These are phyloP conservation scores for Amphipoea oculea DNA, from an alignment of 2,888 invertebrate genomes.

Conservation along the genomic window DNA sequence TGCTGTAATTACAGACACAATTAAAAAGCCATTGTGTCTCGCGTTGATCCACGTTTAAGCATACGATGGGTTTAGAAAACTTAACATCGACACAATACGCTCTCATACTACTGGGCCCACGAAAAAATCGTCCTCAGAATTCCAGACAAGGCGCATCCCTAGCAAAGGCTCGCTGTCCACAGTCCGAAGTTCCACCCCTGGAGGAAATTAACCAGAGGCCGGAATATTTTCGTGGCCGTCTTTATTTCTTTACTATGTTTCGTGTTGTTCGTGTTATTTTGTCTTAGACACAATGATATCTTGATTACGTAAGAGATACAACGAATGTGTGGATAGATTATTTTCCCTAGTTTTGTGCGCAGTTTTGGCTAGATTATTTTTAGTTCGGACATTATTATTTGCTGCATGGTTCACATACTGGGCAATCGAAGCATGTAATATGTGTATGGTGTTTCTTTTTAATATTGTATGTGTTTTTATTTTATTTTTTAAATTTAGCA, in stretches of 20 bases:
- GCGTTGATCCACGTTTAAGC: too few relatives aligned
- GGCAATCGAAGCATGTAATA: too few relatives aligned
- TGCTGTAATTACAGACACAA: too few relatives aligned
- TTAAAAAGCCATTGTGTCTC: too few relatives aligned
- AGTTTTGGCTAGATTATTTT: slow-evolving; percentile 19
- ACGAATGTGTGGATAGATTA: slow-evolving; percentile 25
- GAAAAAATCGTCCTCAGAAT: not conserved
- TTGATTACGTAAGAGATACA: slow-evolving; percentile 58
- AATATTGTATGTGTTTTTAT: too few relatives aligned
- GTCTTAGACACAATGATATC: slow-evolving; percentile 57
- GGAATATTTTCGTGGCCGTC: slow-evolving; percentile 60
- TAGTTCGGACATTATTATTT: not conserved
- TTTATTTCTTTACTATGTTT: slow-evolving; percentile 64
- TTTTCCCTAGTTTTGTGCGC: slow-evolving; percentile 1
- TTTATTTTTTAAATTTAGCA: too few relatives aligned
- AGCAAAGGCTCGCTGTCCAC: slow-evolving; percentile 56
- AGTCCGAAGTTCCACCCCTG: slow-evolving; percentile 63
- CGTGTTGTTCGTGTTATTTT: slow-evolving; percentile 58
- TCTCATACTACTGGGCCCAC: not conserved
- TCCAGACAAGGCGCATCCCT: slow-evolving; percentile 50
- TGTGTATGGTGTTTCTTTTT: too few relatives aligned
- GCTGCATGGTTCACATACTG: too few relatives aligned
- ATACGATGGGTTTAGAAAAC: not conserved
- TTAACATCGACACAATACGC: not conserved
- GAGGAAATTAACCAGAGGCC: slow-evolving; percentile 68